Evolutionary conservation across 2,888 invertebrate species (phyloP).

Genomic region (Eupeodes luniger): DNA sequence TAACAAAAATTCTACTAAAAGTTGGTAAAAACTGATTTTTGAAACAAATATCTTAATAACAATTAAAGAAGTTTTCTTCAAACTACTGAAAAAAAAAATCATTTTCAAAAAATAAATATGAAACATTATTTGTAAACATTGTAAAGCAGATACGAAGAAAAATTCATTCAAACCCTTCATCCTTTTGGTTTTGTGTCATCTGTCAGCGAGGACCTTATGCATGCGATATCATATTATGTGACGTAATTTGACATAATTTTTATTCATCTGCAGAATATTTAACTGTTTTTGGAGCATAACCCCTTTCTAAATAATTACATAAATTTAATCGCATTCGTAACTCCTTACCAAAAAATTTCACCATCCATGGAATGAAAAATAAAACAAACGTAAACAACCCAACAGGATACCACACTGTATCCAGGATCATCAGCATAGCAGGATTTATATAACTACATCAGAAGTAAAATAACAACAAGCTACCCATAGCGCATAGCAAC

Average conservation of each 20-base stretch:
- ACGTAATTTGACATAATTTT: conserved; percentile 66
- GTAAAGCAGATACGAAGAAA: no score
- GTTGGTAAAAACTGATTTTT: no score
- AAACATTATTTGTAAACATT: no score
- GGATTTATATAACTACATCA: no score
- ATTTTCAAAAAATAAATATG: no score
- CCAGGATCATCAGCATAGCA: conserved; percentile 21
- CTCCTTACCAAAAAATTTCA: background rate
- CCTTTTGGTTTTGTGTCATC: conserved; percentile 21
- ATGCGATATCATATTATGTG: conserved; percentile 1
- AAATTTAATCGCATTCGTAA: conserved; percentile 45
- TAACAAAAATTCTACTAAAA: no score
- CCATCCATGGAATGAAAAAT: conserved; percentile 6
- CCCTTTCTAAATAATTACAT: conserved; percentile 63
- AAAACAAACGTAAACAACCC: conserved; percentile 72
- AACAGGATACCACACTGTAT: conserved; percentile 59
- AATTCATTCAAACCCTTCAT: background rate
- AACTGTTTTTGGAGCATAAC: conserved; percentile 47
- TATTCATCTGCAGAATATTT: conserved; percentile 57
- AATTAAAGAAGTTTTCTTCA: no score
- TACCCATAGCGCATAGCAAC: conserved; percentile 44
- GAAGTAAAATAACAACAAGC: background rate
- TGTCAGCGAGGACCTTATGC: conserved; percentile 2
- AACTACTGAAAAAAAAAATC: no score
- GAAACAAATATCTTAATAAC: no score